Evolutionary conservation across 2,113 vertebrate genomes (phyloP).

Genomic region (Arothron firmamentum): DNA sequence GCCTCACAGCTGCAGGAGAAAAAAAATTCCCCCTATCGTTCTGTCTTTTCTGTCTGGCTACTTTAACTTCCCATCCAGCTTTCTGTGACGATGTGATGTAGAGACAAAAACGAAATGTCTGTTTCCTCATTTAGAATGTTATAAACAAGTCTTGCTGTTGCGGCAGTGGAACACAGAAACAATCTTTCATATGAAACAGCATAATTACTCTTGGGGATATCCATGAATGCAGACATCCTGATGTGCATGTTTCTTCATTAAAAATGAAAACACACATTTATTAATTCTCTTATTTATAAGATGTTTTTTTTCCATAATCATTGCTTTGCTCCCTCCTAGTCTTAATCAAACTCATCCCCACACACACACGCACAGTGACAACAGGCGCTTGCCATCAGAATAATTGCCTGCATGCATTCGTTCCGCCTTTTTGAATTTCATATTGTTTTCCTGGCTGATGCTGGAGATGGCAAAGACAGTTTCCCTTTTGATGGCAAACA

Average conservation of each 20-base stretch:
- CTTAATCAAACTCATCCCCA: slow-evolving; percentile 67
- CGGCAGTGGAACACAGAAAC: not conserved
- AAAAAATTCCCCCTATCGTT: slow-evolving; percentile 14
- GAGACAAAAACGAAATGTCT: no score
- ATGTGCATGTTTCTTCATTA: slow-evolving; percentile 55
- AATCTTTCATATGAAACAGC: not conserved
- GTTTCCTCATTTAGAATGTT: no score
- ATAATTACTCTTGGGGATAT: slow-evolving; percentile 12
- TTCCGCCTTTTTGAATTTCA: slow-evolving; percentile 64
- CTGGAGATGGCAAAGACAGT: slow-evolving; percentile 21
- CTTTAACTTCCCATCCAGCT: slow-evolving; percentile 9
- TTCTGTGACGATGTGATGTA: not conserved
- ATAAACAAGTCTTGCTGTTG: no score
- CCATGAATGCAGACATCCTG: slow-evolving; percentile 28
- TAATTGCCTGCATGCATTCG: slow-evolving; percentile 67
- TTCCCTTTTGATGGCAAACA: slow-evolving; percentile 30
- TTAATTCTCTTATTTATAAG: slow-evolving; percentile 51
- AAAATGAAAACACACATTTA: slow-evolving; percentile 35
- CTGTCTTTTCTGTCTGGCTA: slow-evolving; percentile 15
- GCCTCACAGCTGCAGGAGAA: slow-evolving; percentile 7
- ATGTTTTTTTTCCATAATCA: slow-evolving; percentile 41
- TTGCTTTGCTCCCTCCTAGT: slow-evolving; percentile 60
- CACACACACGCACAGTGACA: slow-evolving; percentile 28
- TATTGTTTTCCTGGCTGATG: slow-evolving; percentile 62
- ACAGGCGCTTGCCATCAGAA: slow-evolving; percentile 58